phyloP scores from a whole-genome alignment of 2,888 invertebrate species.

The Deilephila elpenor region DNA sequence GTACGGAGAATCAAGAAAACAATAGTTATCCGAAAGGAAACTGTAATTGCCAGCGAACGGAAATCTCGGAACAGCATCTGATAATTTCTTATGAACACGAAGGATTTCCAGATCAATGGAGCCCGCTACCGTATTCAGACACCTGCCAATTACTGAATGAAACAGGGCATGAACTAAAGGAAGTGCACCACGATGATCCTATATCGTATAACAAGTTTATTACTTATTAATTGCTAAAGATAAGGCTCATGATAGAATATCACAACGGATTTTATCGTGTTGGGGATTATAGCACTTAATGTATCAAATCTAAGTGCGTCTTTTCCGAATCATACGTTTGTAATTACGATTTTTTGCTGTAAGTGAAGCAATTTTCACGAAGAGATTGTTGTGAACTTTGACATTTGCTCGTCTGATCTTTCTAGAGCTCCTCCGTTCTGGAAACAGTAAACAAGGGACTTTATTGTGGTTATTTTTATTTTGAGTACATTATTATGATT shows the following conservation, averaged over 20 bases:
- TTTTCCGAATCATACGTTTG: background rate
- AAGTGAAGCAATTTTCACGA: background rate
- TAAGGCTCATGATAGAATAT: background rate
- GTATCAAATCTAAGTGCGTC: background rate
- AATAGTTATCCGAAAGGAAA: conserved; percentile 12
- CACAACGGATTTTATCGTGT: background rate
- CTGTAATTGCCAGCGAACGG: background rate
- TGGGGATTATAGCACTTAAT: background rate
- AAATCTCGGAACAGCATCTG: conserved; percentile 7
- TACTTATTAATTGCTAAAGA: conserved; percentile 13
- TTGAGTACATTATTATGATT: too few species aligned
- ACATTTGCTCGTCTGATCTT: background rate
- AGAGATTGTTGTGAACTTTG: background rate
- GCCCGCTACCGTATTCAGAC: conserved; percentile 44
- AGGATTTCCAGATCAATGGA: conserved; percentile 45
- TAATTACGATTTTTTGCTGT: background rate
- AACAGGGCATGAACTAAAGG: conserved; percentile 29
- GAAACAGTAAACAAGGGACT: too few species aligned
- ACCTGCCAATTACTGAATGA: conserved; percentile 45
- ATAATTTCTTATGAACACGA: conserved; percentile 29
- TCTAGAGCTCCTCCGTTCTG: too few species aligned
- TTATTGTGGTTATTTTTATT: too few species aligned
- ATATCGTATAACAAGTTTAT: background rate
- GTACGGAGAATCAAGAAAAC: background rate
- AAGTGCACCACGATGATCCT: conserved; percentile 13